phyloP scores from a whole-genome alignment of 2,888 invertebrate genomes.

The Drosophila testacea region DNA sequence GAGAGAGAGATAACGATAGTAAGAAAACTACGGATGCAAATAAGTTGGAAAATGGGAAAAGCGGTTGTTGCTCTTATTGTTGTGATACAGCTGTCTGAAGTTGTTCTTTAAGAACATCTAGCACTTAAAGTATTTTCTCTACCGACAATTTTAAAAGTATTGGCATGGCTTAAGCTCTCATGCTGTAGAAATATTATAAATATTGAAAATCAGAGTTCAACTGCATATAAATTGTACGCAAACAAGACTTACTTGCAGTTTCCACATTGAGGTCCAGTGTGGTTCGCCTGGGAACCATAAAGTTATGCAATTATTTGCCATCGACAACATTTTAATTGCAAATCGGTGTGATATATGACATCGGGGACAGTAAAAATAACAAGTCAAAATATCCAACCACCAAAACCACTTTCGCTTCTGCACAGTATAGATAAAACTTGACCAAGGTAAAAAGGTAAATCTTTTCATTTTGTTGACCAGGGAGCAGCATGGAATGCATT shows the following conservation, averaged over 20 bases:
- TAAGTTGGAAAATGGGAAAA: slow-evolving; percentile 5
- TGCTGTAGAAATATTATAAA: slow-evolving; percentile 42
- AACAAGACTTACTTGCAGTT: slow-evolving; percentile 11
- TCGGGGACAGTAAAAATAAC: slow-evolving; percentile 6
- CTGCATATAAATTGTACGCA: slow-evolving; percentile 18
- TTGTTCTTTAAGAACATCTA: not conserved
- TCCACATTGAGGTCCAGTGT: not conserved
- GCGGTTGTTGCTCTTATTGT: not conserved
- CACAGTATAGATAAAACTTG: slow-evolving; percentile 10
- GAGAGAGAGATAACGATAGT: too few species aligned
- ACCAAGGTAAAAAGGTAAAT: slow-evolving; percentile 19
- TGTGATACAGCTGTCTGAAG: not conserved
- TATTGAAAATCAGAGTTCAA: slow-evolving; percentile 45
- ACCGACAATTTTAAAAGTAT: slow-evolving; percentile 12
- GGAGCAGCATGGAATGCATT: slow-evolving; percentile 1
- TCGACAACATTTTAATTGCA: slow-evolving; percentile 76
- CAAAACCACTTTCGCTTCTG: not conserved
- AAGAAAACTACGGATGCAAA: slow-evolving; percentile 12
- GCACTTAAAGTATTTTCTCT: not conserved
- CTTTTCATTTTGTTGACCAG: slow-evolving; percentile 7
- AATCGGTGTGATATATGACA: slow-evolving; percentile 55
- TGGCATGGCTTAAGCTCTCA: slow-evolving; percentile 1
- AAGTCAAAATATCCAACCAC: not conserved
- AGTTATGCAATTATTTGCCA: slow-evolving; percentile 40
- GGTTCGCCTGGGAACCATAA: slow-evolving; percentile 23